Conservation (phyloP, 2,888 invertebrate species). For the Conops quadrifasciatus region DNA sequence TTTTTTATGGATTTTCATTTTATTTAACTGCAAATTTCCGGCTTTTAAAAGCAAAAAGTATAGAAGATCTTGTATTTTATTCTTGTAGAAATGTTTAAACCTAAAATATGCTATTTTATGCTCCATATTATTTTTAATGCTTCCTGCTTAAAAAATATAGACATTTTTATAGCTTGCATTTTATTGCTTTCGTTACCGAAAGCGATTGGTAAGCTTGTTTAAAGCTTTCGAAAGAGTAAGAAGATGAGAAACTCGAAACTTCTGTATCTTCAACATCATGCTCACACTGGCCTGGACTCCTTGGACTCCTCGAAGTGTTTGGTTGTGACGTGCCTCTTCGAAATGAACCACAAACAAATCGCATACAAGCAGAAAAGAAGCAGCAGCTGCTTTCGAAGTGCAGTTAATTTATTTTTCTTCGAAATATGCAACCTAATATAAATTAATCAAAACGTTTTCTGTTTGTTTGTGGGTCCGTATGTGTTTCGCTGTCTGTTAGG, state of each 20-base stretch:
- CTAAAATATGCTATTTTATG: no score
- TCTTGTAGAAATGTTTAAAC: no score
- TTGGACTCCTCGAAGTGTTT: neutral
- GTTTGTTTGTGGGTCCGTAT: neutral
- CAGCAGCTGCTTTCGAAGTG: slow-evolving; percentile 4
- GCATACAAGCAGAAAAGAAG: neutral
- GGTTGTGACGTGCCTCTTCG: neutral
- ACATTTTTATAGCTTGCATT: no score
- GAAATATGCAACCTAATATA: neutral
- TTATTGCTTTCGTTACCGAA: no score
- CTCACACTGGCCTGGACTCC: neutral
- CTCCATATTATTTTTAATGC: no score
- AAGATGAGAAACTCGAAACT: neutral
- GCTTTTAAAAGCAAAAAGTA: no score
- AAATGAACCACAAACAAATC: neutral
- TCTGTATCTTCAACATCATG: neutral
- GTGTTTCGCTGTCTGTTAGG: neutral
- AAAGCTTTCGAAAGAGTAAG: neutral
- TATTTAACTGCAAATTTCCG: no score
- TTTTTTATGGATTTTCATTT: no score
- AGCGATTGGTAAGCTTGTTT: neutral
- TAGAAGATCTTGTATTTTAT: no score
- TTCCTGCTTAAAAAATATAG: no score
- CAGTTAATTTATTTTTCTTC: slow-evolving; percentile 1
- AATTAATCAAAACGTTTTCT: slow-evolving; percentile 27